These are phyloP conservation scores for Panurus biarmicus DNA, from an alignment of 2,113 vertebrate species.

Conservation along the genomic window DNA sequence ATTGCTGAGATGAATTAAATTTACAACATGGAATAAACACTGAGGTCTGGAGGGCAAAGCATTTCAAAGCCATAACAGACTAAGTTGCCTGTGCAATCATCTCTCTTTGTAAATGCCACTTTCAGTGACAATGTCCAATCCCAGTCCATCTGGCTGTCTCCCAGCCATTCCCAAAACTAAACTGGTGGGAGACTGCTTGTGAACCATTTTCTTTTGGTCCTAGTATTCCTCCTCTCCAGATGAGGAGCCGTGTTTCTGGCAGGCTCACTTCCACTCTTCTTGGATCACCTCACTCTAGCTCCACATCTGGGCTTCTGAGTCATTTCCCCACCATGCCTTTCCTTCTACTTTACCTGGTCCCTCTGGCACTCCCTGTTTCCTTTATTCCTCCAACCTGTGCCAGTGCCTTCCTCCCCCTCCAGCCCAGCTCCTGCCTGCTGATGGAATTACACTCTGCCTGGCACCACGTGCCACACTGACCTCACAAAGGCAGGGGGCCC, in stretches of 20 bases:
- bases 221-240: neutral
- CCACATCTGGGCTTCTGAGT: neutral
- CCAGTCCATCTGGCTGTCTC: neutral
- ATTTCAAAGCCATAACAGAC: neutral
- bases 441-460: neutral
- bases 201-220: neutral
- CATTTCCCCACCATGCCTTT: fast-evolving
- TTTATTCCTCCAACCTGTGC: neutral
- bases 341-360: neutral
- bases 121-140: neutral
- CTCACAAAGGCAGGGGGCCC: neutral
- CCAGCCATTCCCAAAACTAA: neutral
- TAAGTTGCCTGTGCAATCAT: fast-evolving
- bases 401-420: neutral
- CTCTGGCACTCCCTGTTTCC: neutral
- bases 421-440: neutral
- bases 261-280: neutral
- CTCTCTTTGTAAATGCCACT: neutral
- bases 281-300: neutral
- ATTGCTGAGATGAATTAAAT: neutral
- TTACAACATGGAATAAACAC: neutral
- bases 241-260: fast-evolving
- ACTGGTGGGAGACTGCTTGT: neutral
- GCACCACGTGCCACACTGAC: fast-evolving
- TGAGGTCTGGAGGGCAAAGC: neutral